Percentiles rank a stretch among this genome's conserved stretches.
Conservation (phyloP, 2,113 vertebrate species). For the Grantiella picta region DNA sequence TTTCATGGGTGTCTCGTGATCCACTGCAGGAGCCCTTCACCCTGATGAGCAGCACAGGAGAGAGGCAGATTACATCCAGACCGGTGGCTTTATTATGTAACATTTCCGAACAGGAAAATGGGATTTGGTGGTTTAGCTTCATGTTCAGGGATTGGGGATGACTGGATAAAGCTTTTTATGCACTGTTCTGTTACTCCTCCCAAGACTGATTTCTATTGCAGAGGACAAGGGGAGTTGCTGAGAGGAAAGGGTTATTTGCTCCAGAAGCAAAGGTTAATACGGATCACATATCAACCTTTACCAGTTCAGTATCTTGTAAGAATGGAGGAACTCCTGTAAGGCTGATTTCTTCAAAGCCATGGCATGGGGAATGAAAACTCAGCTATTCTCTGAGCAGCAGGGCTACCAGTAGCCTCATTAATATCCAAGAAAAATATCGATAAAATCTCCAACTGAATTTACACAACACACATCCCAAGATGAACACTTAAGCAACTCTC, state of each 20-base stretch:
- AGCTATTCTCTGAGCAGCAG: neutral
- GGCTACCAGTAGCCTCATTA: neutral
- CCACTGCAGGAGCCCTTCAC: neutral
- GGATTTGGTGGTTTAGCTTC: neutral
- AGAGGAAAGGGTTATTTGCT: neutral
- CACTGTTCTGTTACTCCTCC: neutral
- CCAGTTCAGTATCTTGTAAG: neutral
- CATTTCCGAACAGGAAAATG: neutral
- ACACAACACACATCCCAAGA: neutral
- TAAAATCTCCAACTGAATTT: slow-evolving; percentile 17
- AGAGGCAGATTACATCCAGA: neutral
- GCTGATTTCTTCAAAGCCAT: neutral
- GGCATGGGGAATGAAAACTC: neutral
- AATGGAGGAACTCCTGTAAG: neutral
- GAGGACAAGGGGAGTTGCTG: neutral
- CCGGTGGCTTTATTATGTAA: neutral
- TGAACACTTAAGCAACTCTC: neutral
- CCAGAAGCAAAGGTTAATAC: neutral
- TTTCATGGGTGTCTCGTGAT: neutral
- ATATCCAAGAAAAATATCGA: slow-evolving; percentile 3
- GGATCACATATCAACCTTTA: neutral
- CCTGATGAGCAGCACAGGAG: neutral
- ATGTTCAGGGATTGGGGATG: neutral
- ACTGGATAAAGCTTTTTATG: neutral
- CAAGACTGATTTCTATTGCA: accelerated